These are phyloP conservation scores for Paedocypris micromegethes DNA, from an alignment of 2,797 vertebrate genomes.

Conservation along the genomic window DNA sequence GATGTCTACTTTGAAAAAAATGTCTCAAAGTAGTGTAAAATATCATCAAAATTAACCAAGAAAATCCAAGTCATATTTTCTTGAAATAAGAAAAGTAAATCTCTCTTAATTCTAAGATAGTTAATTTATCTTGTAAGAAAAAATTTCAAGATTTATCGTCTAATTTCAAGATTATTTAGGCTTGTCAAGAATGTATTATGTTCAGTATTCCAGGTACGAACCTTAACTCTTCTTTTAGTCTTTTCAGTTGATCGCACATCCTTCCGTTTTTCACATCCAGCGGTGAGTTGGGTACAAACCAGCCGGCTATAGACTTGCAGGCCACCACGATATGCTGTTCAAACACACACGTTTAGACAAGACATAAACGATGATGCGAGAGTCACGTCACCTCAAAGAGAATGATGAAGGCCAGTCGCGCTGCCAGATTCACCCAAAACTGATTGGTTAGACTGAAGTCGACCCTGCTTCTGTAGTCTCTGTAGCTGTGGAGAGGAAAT, in stretches of 20 bases:
- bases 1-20: no score
- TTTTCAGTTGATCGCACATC: conserved; percentile 66
- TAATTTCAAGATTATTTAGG: no score
- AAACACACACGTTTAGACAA: conserved; percentile 2
- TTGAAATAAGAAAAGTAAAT: no score
- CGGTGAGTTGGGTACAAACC: conserved; percentile 84
- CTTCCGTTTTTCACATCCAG: conserved; percentile 76
- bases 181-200: no score
- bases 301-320: conserved; percentile 82
- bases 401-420: conserved; percentile 86
- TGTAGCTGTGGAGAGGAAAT: conserved; percentile 52
- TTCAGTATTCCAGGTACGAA: conserved; percentile 38
- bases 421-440: conserved; percentile 88
- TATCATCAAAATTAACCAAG: no score
- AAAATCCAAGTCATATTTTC: no score
- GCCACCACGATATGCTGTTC: conserved; percentile 85
- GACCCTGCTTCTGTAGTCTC: conserved; percentile 75
- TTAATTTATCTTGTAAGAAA: no score
- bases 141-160: no score
- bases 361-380: not conserved
- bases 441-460: conserved; percentile 75
- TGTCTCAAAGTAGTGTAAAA: no score
- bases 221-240: conserved; percentile 66
- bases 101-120: no score
- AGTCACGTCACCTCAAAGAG: conserved; percentile 79